Conservation (phyloP, 2,888 invertebrate genomes). For the Polyommatus icarus region DNA sequence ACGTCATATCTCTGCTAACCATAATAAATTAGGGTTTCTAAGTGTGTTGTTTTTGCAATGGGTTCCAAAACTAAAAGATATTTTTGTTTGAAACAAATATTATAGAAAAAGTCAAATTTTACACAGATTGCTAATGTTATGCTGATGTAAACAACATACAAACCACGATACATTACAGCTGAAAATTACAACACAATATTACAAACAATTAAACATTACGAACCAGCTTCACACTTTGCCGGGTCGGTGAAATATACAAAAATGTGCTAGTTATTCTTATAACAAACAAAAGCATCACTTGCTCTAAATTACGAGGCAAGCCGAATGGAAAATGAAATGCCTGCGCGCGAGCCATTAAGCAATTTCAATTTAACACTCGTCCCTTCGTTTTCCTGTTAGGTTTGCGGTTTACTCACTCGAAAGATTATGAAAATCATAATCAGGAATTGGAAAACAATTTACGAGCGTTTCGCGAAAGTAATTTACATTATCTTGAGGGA, state of each 20-base stretch:
- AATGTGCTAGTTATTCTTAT: constrained; percentile 30
- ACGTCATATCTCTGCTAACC: no score
- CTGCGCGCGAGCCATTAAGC: constrained; percentile 76
- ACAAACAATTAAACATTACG: background rate
- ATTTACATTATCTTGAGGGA: background rate
- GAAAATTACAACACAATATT: background rate
- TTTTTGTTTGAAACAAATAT: background rate
- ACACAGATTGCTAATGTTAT: background rate
- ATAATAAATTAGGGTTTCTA: no score
- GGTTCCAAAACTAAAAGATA: background rate
- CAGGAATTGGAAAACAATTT: constrained; percentile 39
- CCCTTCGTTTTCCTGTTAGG: constrained; percentile 77
- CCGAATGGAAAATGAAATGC: constrained; percentile 79
- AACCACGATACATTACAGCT: background rate
- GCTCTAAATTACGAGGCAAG: constrained; percentile 74
- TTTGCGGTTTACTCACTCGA: constrained; percentile 58
- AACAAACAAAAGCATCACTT: constrained; percentile 66
- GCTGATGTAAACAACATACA: background rate
- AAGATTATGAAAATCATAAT: constrained; percentile 34
- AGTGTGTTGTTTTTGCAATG: no score
- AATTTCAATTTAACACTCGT: constrained; percentile 79
- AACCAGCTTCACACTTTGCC: background rate
- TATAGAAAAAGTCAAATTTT: no score
- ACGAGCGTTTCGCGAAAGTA: constrained; percentile 35
- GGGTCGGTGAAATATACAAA: background rate